These are phyloP conservation scores for Myotis planiceps DNA, from an alignment of 2,797 vertebrate species.

Conservation along the genomic window DNA sequence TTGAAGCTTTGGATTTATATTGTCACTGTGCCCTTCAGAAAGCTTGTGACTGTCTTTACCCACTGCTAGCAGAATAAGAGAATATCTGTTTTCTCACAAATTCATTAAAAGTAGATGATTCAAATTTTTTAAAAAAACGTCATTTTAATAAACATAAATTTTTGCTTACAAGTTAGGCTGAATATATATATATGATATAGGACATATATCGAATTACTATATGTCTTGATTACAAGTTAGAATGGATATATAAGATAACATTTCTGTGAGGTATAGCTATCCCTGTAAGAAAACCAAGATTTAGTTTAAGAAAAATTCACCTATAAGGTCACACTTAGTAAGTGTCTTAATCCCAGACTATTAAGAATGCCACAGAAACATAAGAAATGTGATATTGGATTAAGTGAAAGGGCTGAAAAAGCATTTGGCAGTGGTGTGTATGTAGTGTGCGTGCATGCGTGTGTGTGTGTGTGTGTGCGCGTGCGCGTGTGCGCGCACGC, in stretches of 20 bases:
- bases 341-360: neutral
- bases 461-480: too few species aligned
- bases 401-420: neutral
- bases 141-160: neutral
- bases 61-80: neutral
- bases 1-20: conserved; percentile 26
- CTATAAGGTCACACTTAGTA: neutral
- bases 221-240: neutral
- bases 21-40: neutral
- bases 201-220: neutral
- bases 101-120: neutral
- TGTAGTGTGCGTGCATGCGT: too few species aligned
- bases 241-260: neutral
- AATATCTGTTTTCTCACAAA: neutral
- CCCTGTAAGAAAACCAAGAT: neutral
- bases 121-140: neutral
- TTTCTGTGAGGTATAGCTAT: neutral
- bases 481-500: too few species aligned
- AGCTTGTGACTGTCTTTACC: neutral
- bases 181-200: neutral
- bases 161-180: neutral
- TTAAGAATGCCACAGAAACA: neutral
- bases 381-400: neutral
- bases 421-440: neutral
- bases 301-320: conserved; percentile 20